Base-by-base conservation (phyloP, 1,140 invertebrate species). In the Ooceraea biroi region DNA sequence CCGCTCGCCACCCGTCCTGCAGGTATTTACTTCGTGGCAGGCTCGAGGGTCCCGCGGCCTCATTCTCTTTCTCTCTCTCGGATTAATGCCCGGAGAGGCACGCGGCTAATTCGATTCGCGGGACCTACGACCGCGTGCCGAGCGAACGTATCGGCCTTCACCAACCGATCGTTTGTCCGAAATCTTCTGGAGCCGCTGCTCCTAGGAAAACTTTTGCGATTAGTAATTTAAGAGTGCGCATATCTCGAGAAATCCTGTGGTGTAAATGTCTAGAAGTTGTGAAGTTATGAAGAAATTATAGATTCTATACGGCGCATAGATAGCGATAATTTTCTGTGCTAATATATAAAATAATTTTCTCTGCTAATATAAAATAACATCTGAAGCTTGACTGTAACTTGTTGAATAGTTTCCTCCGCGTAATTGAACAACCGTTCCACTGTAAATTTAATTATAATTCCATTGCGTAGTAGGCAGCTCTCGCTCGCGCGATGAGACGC, bases 1-100 rank as follows among this genome's bases (percentile, higher is more conserved):
- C 71, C 92, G 92, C 88, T 94, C 93, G 71, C 94, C 94, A 22
- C 92, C 92, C 71, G 92, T 94, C 73, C 88, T 94, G 25, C 94
- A 94, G 93, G 94, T 94, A 89, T 90, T 86, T 89, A 88, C 69
- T 50, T 88, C 86, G 55, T 66, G 41, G 57, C 58, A 52, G 85
- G 44, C 85, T 58, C 27, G 30, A 61, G 58, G 69, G 22, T 27
- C 73, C 48, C 71, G 58, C 12, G 41, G 27, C 57, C 41, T 46
- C 44, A 55, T 46, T 77, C 48, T 44, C 46, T 44, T n/a, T 55
- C 8, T 44, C 1, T 66, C 12, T 61, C 61, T 83, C 66, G 66
- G 85, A 88, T 88, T 88, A 88, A 88, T 88, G 82, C 78, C 85
- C 80, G 86, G 80, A 50, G 72, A 87, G 76, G 85, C 86, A 84